Conservation (phyloP, 2,113 vertebrate species). For the Aegithalos caudatus region DNA sequence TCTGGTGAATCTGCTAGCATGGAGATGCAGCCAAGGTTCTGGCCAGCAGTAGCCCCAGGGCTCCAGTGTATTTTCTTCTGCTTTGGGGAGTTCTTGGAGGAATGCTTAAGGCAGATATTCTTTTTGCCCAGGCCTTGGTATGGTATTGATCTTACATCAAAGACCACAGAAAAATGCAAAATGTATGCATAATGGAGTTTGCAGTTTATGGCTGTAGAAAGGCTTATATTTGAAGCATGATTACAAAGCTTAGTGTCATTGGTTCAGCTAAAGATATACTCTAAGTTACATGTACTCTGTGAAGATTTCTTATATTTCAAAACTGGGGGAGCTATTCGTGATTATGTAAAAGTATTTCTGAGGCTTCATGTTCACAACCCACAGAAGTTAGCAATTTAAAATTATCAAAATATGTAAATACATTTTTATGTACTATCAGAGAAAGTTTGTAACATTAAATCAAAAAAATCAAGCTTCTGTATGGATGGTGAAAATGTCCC, state of each 20-base stretch:
- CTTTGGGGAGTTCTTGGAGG: neutral
- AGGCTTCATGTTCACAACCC: neutral
- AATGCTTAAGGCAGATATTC: neutral
- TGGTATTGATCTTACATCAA: neutral
- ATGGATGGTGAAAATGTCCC: neutral
- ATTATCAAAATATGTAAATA: neutral
- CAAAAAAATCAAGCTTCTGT: neutral
- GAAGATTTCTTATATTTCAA: neutral
- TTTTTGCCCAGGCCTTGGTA: neutral
- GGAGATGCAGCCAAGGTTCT: neutral
- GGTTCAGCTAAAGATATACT: neutral
- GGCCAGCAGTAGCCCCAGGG: neutral
- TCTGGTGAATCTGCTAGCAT: rapidly evolving
- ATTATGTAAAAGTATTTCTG: neutral
- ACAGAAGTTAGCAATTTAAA: neutral
- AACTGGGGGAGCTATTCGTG: neutral
- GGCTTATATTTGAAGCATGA: neutral
- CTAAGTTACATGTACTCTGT: neutral
- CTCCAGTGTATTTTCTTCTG: neutral
- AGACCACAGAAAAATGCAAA: neutral
- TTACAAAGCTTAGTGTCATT: neutral
- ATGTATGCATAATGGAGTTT: neutral
- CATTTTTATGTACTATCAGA: neutral
- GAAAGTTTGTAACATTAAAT: neutral
- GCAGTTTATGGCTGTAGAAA: neutral